Evolutionary conservation across 2,888 invertebrate species (phyloP).

Genomic region (Augochlorella aurata): DNA sequence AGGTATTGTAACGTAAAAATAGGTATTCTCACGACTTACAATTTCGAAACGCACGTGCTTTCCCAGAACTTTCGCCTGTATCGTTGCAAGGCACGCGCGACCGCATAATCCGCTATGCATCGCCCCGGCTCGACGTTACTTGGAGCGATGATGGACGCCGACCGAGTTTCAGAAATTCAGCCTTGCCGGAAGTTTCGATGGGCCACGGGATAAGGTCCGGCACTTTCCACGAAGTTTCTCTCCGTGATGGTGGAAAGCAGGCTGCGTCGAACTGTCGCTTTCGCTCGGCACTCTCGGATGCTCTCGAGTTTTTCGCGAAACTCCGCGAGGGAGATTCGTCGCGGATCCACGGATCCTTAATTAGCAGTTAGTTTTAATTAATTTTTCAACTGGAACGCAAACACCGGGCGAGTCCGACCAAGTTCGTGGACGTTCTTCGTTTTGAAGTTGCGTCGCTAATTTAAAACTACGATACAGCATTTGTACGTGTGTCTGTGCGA

Average conservation of each 20-base stretch:
- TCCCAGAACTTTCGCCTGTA: neutral
- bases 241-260: neutral
- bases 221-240: conserved; percentile 18
- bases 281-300: neutral
- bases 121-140: neutral
- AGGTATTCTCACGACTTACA: too few relatives aligned
- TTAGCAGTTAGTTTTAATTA: conserved; percentile 27
- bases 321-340: neutral
- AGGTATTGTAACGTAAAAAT: too few relatives aligned
- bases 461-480: neutral
- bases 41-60: neutral
- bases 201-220: conserved; percentile 26
- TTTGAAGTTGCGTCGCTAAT: neutral
- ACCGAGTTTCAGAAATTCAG: conserved; percentile 20
- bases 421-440: conserved; percentile 7
- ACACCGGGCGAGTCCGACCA: neutral
- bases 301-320: neutral
- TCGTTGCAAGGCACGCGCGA: neutral
- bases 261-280: neutral
- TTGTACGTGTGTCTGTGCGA: neutral
- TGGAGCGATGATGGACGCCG: conserved; percentile 11
- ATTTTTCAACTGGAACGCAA: conserved; percentile 16
- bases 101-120: neutral
- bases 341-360: conserved; percentile 2
- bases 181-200: conserved; percentile 11